These are phyloP conservation scores for Hypocryptadius cinnamomeus DNA, from an alignment of 2,113 vertebrate species.

Conservation along the genomic window DNA sequence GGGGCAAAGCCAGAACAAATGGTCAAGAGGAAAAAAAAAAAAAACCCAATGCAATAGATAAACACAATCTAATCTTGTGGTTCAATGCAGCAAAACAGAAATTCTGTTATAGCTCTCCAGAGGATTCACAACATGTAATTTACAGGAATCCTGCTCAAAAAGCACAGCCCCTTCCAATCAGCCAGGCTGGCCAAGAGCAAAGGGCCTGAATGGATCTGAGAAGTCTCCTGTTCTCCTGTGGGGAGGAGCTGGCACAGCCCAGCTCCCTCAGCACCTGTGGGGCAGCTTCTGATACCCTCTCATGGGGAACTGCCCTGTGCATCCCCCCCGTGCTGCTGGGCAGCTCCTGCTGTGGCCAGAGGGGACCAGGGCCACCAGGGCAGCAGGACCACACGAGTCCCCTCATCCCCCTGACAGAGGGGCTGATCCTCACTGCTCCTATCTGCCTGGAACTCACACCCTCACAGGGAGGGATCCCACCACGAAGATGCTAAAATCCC, in stretches of 20 bases:
- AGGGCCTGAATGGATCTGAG: not conserved
- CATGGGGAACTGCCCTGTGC: not conserved
- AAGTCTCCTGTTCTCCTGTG: not conserved
- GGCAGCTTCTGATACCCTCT: not conserved
- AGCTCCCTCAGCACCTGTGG: not conserved
- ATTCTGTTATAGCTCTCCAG: conserved; percentile 27
- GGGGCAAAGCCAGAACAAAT: conserved; percentile 15
- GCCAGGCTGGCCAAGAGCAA: not conserved
- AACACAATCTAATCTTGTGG: conserved; percentile 44
- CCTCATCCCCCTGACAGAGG: not conserved
- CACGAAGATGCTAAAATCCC: not conserved
- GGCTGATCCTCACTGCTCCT: not conserved
- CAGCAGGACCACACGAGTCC: accelerated
- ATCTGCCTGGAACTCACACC: not conserved
- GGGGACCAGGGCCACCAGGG: accelerated
- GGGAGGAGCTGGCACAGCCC: not conserved
- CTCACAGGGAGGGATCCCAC: not conserved
- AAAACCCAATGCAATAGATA: not conserved
- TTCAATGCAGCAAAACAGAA: conserved; percentile 42
- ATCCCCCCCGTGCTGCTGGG: accelerated
- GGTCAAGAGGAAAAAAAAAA: not conserved
- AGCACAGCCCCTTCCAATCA: conserved; percentile 47
- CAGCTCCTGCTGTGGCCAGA: not conserved
- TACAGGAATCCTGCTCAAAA: conserved; percentile 55
- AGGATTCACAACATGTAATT: conserved; percentile 34